phyloP scores from a whole-genome alignment of 2,888 invertebrate genomes.

The Trichopria drosophilae region DNA sequence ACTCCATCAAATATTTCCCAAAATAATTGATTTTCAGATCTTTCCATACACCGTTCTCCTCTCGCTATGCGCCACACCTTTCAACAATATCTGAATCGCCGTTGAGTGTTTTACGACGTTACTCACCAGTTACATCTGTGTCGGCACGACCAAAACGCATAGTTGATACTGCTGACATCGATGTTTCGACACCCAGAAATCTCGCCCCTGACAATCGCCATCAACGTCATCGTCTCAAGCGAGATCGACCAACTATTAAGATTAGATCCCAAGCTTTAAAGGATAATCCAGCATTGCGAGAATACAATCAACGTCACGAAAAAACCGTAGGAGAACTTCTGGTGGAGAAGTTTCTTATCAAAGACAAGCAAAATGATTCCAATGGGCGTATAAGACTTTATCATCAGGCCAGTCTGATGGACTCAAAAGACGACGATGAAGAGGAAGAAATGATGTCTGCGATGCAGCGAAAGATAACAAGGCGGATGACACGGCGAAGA shows the following conservation, averaged over 20 bases:
- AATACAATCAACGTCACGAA: conserved; percentile 61
- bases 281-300: conserved; percentile 54
- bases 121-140: conserved; percentile 39
- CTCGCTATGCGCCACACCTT: conserved; percentile 72
- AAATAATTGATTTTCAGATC: conserved; percentile 38
- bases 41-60: conserved; percentile 46
- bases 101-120: conserved; percentile 48
- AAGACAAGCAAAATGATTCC: conserved; percentile 60
- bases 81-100: conserved; percentile 72
- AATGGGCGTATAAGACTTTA: conserved; percentile 36
- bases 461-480: conserved; percentile 47
- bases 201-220: conserved; percentile 35
- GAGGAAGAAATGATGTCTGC: conserved; percentile 42
- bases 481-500: conserved; percentile 51
- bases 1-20: background rate
- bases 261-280: conserved; percentile 56
- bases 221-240: conserved; percentile 46
- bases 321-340: conserved; percentile 75
- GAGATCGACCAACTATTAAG: conserved; percentile 52
- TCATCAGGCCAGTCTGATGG: conserved; percentile 41
- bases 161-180: conserved; percentile 84
- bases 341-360: conserved; percentile 74
- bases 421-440: conserved; percentile 19
- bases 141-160: conserved; percentile 67
- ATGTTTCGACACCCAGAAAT: conserved; percentile 67